phyloP scores from a whole-genome alignment of 2,888 invertebrate genomes.

The Acrobasis repandana region DNA sequence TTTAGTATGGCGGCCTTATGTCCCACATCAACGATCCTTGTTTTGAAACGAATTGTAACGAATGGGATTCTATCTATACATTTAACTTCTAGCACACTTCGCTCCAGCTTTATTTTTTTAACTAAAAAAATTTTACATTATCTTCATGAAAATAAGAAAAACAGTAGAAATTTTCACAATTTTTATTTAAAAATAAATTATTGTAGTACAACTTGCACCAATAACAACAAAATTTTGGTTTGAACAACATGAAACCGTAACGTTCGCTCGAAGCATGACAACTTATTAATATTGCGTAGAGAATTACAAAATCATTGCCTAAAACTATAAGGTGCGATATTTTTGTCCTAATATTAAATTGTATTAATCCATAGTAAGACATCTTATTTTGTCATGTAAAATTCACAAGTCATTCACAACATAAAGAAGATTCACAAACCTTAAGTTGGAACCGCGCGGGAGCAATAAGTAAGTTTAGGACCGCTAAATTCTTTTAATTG shows the following conservation, averaged over 20 bases:
- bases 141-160: slow-evolving; percentile 15
- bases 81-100: too few relatives aligned
- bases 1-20: too few relatives aligned
- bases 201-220: slow-evolving; percentile 80
- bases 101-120: too few relatives aligned
- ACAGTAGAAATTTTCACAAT: slow-evolving; percentile 46
- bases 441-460: slow-evolving; percentile 23
- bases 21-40: too few relatives aligned
- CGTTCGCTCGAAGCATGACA: slow-evolving; percentile 72
- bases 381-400: slow-evolving; percentile 36
- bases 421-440: slow-evolving; percentile 56
- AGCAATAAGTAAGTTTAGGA: background rate
- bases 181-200: slow-evolving; percentile 83
- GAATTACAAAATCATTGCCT: slow-evolving; percentile 55
- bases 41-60: too few relatives aligned
- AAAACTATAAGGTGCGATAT: slow-evolving; percentile 58
- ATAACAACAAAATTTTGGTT: slow-evolving; percentile 82
- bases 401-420: slow-evolving; percentile 48
- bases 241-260: slow-evolving; percentile 74
- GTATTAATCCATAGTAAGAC: slow-evolving; percentile 33
- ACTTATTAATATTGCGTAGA: slow-evolving; percentile 55
- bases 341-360: slow-evolving; percentile 49
- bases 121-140: too few relatives aligned
- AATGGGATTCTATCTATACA: too few relatives aligned
- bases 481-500: background rate